Evolutionary conservation across 2,888 invertebrate species (phyloP).

Genomic region (Clepsis dumicolana): DNA sequence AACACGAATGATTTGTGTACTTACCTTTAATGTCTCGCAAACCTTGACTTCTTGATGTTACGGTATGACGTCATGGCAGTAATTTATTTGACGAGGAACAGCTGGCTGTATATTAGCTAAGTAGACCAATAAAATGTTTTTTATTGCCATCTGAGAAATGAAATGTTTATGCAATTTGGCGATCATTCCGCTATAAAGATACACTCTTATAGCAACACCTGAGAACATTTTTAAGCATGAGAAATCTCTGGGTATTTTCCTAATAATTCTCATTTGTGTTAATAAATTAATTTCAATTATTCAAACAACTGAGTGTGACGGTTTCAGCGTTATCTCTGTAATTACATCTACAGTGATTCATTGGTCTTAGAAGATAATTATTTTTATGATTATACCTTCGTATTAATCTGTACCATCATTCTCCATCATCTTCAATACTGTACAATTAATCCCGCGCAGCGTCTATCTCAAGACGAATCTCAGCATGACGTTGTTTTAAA

Average conservation of each 20-base stretch:
- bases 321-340: constrained; percentile 11
- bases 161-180: constrained; percentile 29
- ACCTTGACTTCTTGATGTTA: constrained; percentile 48
- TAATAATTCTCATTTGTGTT: neutral
- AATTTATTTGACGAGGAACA: constrained; percentile 43
- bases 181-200: constrained; percentile 17
- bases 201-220: constrained; percentile 12
- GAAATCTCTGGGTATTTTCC: neutral
- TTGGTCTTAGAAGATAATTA: constrained; percentile 7
- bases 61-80: constrained; percentile 43
- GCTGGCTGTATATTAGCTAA: constrained; percentile 42
- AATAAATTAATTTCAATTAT: constrained; percentile 13
- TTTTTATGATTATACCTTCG: constrained; percentile 26
- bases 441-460: constrained; percentile 21
- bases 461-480: constrained; percentile 24
- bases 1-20: constrained; percentile 33
- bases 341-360: constrained; percentile 21
- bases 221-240: constrained; percentile 4
- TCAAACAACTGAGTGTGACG: constrained; percentile 14
- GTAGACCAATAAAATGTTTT: constrained; percentile 28
- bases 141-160: constrained; percentile 28
- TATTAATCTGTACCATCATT: constrained; percentile 21
- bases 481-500: constrained; percentile 6
- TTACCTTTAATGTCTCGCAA: constrained; percentile 41
- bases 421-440: constrained; percentile 12